Evolutionary conservation across 2,888 invertebrate genomes (phyloP).

Genomic region (Amiota mariae): DNA sequence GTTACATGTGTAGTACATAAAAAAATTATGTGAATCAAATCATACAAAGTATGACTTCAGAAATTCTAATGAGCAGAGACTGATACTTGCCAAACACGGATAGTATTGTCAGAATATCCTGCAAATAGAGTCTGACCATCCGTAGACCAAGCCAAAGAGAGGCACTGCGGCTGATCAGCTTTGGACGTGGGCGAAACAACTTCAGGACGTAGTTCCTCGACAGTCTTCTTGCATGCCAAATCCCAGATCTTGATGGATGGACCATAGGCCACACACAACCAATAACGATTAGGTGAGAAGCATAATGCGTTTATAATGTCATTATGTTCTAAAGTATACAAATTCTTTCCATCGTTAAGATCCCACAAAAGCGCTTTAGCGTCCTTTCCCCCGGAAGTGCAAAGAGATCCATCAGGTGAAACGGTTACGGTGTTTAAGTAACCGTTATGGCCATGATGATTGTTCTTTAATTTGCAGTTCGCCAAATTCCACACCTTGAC

Average conservation of each 20-base stretch:
- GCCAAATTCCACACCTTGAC: conserved; percentile 99
- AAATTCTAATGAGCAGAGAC: conserved; percentile 81
- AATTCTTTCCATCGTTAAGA: conserved; percentile 97
- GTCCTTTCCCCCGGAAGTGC: conserved; percentile 99
- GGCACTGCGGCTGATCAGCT: conserved; percentile 94
- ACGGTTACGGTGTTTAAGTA: conserved; percentile 98
- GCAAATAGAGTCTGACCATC: conserved; percentile 98
- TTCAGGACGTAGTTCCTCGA: conserved; percentile 96
- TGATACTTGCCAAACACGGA: conserved; percentile 98
- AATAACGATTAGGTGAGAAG: conserved; percentile 99
- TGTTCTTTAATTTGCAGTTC: conserved; percentile 98
- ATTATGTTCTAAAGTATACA: conserved; percentile 97
- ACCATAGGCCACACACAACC: conserved; percentile 99
- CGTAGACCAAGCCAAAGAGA: conserved; percentile 97
- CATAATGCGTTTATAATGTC: conserved; percentile 97
- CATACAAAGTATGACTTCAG: background rate
- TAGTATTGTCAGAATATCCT: conserved; percentile 97
- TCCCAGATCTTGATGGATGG: conserved; percentile 99
- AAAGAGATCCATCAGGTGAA: conserved; percentile 98
- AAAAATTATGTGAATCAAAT: conserved; percentile 18
- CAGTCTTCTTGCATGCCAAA: conserved; percentile 98
- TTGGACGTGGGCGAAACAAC: conserved; percentile 84
- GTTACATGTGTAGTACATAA: background rate
- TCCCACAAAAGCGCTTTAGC: conserved; percentile 99
- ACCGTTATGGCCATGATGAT: conserved; percentile 96